phyloP scores from a whole-genome alignment of 2,888 invertebrate genomes.

The Perizoma affinitatum region DNA sequence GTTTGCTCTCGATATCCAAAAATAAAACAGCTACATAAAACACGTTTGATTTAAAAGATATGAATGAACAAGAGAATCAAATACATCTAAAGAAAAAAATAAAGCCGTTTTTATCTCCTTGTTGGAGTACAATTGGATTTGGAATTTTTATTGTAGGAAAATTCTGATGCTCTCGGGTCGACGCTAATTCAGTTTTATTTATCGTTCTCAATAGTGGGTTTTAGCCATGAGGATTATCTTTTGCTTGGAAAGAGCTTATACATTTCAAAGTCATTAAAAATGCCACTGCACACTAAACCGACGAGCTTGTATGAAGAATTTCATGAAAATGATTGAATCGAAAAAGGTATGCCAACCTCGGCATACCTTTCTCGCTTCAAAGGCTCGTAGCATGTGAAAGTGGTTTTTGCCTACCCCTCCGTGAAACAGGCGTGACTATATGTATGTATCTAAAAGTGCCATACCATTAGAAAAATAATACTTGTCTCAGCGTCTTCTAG shows the following conservation, averaged over 20 bases:
- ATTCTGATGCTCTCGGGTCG: constrained; percentile 14
- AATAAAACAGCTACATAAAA: constrained; percentile 1
- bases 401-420: no score
- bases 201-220: constrained; percentile 11
- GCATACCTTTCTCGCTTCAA: no score
- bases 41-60: constrained; percentile 42
- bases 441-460: no score
- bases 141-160: constrained; percentile 46
- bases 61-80: constrained; percentile 49
- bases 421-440: no score
- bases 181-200: constrained; percentile 21
- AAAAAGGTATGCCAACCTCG: no score
- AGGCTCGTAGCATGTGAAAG: no score
- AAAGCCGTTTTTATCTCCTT: constrained; percentile 50
- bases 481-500: no score
- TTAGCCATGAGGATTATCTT: constrained; percentile 7
- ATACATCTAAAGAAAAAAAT: constrained; percentile 53
- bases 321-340: no score
- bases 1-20: neutral
- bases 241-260: constrained; percentile 2
- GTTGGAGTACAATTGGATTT: constrained; percentile 49
- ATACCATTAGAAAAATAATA: no score
- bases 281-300: no score
- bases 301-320: no score
- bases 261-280: neutral